Conservation (phyloP, 2,888 invertebrate genomes). For the Ectemnius cavifrons region DNA sequence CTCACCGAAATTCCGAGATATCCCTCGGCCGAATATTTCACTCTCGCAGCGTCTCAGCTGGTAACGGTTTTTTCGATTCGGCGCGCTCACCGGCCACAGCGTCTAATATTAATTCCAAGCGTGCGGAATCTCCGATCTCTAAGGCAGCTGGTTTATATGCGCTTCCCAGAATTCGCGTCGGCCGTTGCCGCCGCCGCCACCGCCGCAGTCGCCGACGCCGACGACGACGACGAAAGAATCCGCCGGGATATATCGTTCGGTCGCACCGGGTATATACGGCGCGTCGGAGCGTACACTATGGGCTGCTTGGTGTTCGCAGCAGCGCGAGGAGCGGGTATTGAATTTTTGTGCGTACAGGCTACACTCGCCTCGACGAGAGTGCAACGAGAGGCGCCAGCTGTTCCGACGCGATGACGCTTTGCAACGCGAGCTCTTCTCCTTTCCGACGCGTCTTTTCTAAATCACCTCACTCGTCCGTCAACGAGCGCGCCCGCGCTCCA, state of each 20-base stretch:
- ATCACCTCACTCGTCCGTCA: conserved; percentile 6
- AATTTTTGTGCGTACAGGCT: conserved; percentile 75
- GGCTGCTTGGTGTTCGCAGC: conserved; percentile 50
- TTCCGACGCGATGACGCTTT: conserved; percentile 21
- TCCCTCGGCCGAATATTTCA: conserved; percentile 23
- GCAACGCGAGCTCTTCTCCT: background rate
- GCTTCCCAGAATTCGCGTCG: conserved; percentile 57
- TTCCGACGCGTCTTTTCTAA: conserved; percentile 20
- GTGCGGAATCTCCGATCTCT: conserved; percentile 65
- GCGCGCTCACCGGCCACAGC: conserved; percentile 38
- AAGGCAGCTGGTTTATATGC: conserved; percentile 60
- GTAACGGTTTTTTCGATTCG: conserved; percentile 45
- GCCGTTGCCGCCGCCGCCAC: no score
- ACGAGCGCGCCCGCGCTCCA: conserved; percentile 21
- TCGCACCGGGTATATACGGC: conserved; percentile 69
- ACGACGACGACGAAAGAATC: conserved; percentile 54
- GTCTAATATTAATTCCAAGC: conserved; percentile 64
- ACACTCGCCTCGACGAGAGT: conserved; percentile 76
- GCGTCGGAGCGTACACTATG: conserved; percentile 70
- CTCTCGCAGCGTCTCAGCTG: conserved; percentile 23
- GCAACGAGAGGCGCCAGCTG: conserved; percentile 67
- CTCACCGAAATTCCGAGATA: no score
- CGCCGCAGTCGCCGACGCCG: conserved; percentile 28
- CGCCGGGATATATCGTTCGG: conserved; percentile 64
- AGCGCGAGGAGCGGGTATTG: conserved; percentile 70